phyloP scores from a whole-genome alignment of 2,888 invertebrate genomes.

The Lasioglossum malachurum region DNA sequence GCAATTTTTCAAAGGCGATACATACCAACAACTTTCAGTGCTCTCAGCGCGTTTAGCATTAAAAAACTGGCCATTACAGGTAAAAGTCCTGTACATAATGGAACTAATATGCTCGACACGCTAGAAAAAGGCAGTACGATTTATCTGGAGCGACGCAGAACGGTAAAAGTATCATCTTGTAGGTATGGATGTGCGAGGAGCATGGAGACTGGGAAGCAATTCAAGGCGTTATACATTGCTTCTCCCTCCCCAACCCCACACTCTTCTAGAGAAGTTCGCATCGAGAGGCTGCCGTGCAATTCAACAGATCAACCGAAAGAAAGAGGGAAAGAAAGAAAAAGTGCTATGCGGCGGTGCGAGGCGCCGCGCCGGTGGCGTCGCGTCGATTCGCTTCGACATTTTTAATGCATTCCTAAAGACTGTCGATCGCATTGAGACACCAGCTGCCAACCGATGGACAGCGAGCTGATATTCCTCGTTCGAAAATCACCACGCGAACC shows the following conservation, averaged over 20 bases:
- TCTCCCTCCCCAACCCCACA: too few relatives aligned
- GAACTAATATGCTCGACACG: background rate
- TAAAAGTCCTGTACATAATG: too few relatives aligned
- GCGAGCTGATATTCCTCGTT: background rate
- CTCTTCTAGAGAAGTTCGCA: slow-evolving; percentile 31
- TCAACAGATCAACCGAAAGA: slow-evolving; percentile 13
- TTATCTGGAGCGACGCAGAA: slow-evolving; percentile 22
- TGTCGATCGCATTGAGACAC: background rate
- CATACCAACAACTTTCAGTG: too few relatives aligned
- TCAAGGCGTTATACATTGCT: slow-evolving; percentile 26
- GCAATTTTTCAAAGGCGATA: too few relatives aligned
- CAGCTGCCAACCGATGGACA: background rate
- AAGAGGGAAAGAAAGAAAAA: background rate
- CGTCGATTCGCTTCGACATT: slow-evolving; percentile 30
- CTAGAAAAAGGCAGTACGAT: background rate
- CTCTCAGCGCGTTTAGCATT: too few relatives aligned
- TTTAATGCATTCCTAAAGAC: slow-evolving; percentile 39
- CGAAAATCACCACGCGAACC: background rate
- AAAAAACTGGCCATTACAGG: too few relatives aligned
- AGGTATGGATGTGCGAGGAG: slow-evolving; percentile 18
- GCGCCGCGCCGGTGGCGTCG: background rate
- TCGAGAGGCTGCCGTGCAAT: slow-evolving; percentile 22
- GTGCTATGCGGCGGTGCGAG: background rate
- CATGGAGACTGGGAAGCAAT: slow-evolving; percentile 28
- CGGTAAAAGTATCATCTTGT: slow-evolving; percentile 14